phyloP scores from a whole-genome alignment of 1,140 invertebrate genomes.

The Cecropterus lyciades region DNA sequence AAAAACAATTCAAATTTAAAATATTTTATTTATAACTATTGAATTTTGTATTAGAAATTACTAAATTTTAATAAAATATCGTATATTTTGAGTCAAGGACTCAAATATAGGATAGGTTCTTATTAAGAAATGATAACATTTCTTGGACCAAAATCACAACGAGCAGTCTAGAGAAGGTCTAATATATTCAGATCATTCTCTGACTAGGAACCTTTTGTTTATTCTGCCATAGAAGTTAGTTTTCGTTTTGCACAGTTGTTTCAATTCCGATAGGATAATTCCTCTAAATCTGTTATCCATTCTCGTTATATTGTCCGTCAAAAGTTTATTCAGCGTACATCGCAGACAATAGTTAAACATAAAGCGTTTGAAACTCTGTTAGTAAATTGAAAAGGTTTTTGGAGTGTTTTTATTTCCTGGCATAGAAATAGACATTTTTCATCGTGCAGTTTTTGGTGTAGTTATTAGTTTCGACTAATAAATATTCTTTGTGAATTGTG shows the following conservation, averaged over 20 bases:
- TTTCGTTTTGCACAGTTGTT: slow-evolving; percentile 25
- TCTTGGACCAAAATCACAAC: no score
- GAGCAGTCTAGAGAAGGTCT: no score
- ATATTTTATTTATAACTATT: no score
- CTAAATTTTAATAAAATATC: no score
- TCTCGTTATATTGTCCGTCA: slow-evolving; percentile 33
- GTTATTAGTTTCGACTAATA: neutral
- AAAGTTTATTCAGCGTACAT: slow-evolving; percentile 36
- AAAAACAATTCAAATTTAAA: no score
- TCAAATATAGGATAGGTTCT: no score
- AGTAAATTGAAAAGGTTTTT: slow-evolving; percentile 28
- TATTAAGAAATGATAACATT: no score
- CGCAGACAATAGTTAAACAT: slow-evolving; percentile 37
- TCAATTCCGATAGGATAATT: slow-evolving; percentile 32
- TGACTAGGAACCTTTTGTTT: neutral
- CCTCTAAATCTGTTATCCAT: slow-evolving; percentile 35
- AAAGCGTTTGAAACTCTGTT: slow-evolving; percentile 37
- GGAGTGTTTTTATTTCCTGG: slow-evolving; percentile 17
- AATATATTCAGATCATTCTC: no score
- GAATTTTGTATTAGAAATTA: no score
- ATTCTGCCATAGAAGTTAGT: slow-evolving; percentile 20
- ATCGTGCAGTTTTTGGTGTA: neutral
- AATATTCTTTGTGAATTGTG: neutral
- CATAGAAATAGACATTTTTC: slow-evolving; percentile 1
- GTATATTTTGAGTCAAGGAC: no score